Conservation (phyloP, 2,888 invertebrate genomes). For the Thereva unica region DNA sequence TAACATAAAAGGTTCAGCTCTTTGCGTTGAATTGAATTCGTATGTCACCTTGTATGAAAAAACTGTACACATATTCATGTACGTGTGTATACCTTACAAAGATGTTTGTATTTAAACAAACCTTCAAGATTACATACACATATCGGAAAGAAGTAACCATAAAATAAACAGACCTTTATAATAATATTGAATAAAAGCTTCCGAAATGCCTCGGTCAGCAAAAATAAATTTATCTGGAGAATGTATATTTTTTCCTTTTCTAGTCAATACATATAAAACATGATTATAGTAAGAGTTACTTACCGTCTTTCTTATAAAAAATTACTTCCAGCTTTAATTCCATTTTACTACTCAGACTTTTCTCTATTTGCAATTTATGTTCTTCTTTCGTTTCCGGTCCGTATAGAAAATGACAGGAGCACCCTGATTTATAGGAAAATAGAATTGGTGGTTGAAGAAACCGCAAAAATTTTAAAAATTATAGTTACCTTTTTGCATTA, state of each 20-base stretch:
- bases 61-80: too few relatives aligned
- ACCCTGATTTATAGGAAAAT: slow-evolving; percentile 58
- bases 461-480: slow-evolving; percentile 7
- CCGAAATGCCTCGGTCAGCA: too few relatives aligned
- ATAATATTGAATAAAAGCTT: too few relatives aligned
- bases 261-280: slow-evolving; percentile 2
- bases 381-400: slow-evolving; percentile 89
- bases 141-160: too few relatives aligned
- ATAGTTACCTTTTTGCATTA: slow-evolving; percentile 83
- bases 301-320: slow-evolving; percentile 94
- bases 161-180: too few relatives aligned
- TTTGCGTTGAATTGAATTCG: too few relatives aligned
- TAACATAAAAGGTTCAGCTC: too few relatives aligned
- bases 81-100: too few relatives aligned
- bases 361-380: slow-evolving; percentile 86
- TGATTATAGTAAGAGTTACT: slow-evolving; percentile 53
- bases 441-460: slow-evolving; percentile 3
- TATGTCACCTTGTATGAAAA: too few relatives aligned
- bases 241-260: slow-evolving; percentile 5
- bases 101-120: too few relatives aligned
- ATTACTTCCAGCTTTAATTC: slow-evolving; percentile 93
- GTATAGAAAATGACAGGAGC: slow-evolving; percentile 92
- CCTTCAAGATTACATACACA: too few relatives aligned
- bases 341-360: slow-evolving; percentile 84
- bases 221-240: too few relatives aligned